phyloP scores from a whole-genome alignment of 2,113 vertebrate genomes.

The Peucedramus taeniatus region DNA sequence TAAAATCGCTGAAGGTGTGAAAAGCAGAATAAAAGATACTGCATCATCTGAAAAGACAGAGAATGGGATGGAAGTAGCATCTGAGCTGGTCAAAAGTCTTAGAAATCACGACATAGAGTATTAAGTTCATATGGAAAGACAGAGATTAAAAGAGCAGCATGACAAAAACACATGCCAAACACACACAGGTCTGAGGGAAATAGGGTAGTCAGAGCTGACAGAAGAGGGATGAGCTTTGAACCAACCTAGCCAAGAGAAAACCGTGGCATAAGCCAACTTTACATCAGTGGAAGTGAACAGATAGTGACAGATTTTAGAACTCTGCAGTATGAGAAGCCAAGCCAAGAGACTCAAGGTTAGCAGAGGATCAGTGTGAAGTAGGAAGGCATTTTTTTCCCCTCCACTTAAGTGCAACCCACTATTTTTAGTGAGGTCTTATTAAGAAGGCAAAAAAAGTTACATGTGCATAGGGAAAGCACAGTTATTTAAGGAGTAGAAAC shows the following conservation, averaged over 20 bases:
- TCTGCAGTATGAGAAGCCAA: neutral
- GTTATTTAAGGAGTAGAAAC: neutral
- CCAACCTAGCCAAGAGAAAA: conserved; percentile 23
- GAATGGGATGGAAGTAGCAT: neutral
- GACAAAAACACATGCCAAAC: neutral
- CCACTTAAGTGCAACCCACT: neutral
- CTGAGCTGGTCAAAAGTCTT: neutral
- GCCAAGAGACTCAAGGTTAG: neutral
- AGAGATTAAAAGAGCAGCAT: neutral
- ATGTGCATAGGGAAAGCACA: neutral
- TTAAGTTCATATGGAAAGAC: neutral
- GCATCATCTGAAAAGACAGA: neutral
- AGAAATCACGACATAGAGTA: neutral
- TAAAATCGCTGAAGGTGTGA: neutral
- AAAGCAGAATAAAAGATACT: neutral
- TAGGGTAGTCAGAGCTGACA: neutral
- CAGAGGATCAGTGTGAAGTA: neutral
- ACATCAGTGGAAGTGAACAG: neutral
- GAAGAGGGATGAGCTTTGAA: conserved; percentile 14
- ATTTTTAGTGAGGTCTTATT: neutral
- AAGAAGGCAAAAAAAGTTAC: neutral
- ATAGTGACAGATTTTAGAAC: conserved; percentile 8
- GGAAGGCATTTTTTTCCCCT: neutral
- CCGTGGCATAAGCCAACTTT: conserved; percentile 2
- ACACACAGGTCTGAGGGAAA: neutral